Conservation (phyloP, 30 jellyfish, hydroid and myxozoan species). For the Phacellophora camtschatica region DNA sequence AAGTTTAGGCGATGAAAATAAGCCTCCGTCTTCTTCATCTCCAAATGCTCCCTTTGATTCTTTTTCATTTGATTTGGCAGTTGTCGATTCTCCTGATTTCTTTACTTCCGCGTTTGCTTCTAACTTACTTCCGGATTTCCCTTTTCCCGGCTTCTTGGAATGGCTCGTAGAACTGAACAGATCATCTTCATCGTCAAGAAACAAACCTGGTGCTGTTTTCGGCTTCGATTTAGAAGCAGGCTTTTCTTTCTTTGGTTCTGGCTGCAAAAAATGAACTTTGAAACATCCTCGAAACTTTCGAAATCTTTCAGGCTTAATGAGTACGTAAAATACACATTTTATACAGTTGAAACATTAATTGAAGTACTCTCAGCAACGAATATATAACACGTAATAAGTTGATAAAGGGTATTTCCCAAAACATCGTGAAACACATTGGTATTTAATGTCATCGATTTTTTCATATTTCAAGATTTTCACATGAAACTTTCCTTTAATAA, state of each 20-base stretch:
- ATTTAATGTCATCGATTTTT: too few species aligned
- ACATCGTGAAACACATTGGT: too few species aligned
- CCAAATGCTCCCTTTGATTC: not conserved
- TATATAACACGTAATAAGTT: too few species aligned
- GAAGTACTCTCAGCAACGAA: too few species aligned
- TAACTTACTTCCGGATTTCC: not conserved
- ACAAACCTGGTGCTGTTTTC: conserved; percentile 12
- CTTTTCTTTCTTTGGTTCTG: not conserved
- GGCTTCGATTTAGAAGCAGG: conserved; percentile 20
- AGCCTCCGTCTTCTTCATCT: conserved; percentile 31
- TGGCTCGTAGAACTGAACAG: conserved; percentile 23
- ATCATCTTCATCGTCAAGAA: conserved; percentile 60
- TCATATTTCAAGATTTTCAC: too few species aligned
- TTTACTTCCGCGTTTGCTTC: not conserved
- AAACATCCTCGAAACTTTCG: too few species aligned
- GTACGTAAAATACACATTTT: too few species aligned
- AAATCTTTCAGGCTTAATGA: too few species aligned
- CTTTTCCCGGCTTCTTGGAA: not conserved
- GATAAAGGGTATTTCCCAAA: too few species aligned
- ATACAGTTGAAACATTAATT: too few species aligned
- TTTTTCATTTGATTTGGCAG: not conserved
- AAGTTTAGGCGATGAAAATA: not conserved
- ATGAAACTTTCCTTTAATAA: too few species aligned
- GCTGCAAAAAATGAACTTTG: not conserved
- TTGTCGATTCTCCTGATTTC: not conserved